Conservation (phyloP, 2,113 vertebrate genomes). For the Antidorcas marsupialis region DNA sequence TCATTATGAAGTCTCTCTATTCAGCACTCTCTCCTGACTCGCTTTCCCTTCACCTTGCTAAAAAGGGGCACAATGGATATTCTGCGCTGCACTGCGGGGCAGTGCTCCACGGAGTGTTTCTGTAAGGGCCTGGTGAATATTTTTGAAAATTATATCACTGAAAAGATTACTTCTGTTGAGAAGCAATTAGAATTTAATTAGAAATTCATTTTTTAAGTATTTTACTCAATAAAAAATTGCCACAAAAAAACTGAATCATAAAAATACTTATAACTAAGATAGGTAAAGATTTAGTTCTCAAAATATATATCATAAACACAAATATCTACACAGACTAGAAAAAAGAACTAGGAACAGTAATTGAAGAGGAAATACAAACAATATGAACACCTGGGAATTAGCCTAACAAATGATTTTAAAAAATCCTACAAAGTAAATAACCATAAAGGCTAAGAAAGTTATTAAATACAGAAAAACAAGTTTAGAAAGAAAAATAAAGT, state of each 20-base stretch:
- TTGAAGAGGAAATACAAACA: background rate
- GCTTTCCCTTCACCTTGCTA: background rate
- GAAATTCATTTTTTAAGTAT: background rate
- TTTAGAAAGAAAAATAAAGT: background rate
- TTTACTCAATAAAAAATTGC: background rate
- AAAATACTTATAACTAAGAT: background rate
- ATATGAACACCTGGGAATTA: background rate
- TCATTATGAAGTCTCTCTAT: background rate
- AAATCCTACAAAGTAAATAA: background rate
- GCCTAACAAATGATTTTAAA: background rate
- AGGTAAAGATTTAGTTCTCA: background rate
- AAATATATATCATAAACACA: background rate
- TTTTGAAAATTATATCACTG: background rate
- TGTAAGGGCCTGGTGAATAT: background rate
- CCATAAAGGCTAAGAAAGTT: background rate
- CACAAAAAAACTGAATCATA: background rate
- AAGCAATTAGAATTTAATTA: background rate
- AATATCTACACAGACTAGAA: background rate
- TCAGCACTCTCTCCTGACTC: background rate
- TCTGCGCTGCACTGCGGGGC: rapidly evolving
- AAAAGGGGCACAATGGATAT: background rate
- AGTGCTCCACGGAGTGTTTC: background rate
- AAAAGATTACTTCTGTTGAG: background rate
- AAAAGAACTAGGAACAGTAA: background rate
- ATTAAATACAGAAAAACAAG: background rate